Evolutionary conservation across 2,113 vertebrate genomes (phyloP), one percentile per base, ranked within the genome.

Genomic region (Cairina moschata): DNA sequence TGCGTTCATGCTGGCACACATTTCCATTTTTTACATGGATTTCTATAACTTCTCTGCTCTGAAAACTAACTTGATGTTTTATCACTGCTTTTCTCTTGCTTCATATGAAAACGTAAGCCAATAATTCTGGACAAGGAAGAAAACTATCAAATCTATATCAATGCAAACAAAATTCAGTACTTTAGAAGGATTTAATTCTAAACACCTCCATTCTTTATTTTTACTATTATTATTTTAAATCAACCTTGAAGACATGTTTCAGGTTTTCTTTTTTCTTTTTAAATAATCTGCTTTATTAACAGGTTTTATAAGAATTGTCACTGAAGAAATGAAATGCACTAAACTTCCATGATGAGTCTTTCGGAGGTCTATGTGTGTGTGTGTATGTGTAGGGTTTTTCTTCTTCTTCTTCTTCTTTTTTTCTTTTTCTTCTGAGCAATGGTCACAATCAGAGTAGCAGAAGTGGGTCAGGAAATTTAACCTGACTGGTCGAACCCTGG

Each of bases 381-480:
- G 18, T 46, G 44, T 46, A 23, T 8, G 8, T 52, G 38, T 79
- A 42, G 59, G n/a, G 36, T 2, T 16, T 21, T 71, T n/a, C 36
- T 31, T 68, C 75, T 78, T 83, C n/a, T 34, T 55, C 21, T 44
- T 28, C 63, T 86, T 85, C 46, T 13, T 15, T n/a, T 17, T 50
- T 23, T 21, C 4, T 38, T 40, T 91, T 94, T 90, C 50, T 48
- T 73, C 69, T 40, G 69, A 95, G 95, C 96, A 94, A 65, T 63
- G 78, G 85, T 84, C 96, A 96, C 88, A 91, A 97, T 97, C 96
- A 96, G 96, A 80, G 88, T 12, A 84, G 83, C 78, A 97, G 92
- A 96, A 96, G 95, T 63, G 91, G 96, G 88, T 93, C 97, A 98
- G 98, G 98, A 98, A 98, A 98, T 98, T 97, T 97, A 97, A 98